Base-by-base conservation (phyloP, 1,140 invertebrate genomes). In the Agrilus planipennis region DNA sequence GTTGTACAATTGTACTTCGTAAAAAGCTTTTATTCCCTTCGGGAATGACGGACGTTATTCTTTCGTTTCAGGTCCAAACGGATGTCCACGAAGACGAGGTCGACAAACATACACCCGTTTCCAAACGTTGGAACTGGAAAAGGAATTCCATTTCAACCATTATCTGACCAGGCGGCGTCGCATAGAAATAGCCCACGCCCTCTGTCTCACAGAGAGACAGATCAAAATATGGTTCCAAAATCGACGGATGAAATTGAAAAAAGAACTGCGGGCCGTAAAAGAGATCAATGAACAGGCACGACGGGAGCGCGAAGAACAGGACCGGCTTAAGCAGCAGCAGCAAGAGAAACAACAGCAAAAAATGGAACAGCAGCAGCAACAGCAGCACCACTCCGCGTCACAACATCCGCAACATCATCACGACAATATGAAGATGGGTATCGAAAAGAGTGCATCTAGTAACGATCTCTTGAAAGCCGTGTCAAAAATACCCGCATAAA, bases 181-280 rank as follows among this genome's bases (percentile, higher is more conserved):
- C 68, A 95, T 97, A 70, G 92, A 96, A 67, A 94, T 97, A 51
- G 91, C 91, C 7, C 91, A 95, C 65, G 89, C 90, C 21, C 76
- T 96, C 10, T 94, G 91, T 63, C 75, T 96, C 34, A 95, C 91
- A 42, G 92, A 96, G 67, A 73, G 92, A 48, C 92, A 96, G 69
- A 94, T 94, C 57, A 94, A 94, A 72, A 94, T 94, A 58, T 94
- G 90, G 90, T 94, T 94, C 67, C 90, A 95, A 65, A 95, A 95
- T 66, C 74, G 92, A 41, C 76, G 92, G 57, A 97, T 97, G 92
- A 97, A 97, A 65, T 76, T 95, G 64, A 97, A 97, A 73, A 96
- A 96, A 57, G 89, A 93, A 59, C 63, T 92, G 40, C 71, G 88
- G 31, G 89, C 89, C 10, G 88, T 92, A 9, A 92, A 92, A 58